A percentile compares a stretch with the other conserved stretches of the same genome.
Evolutionary conservation across 2,797 vertebrate genomes (phyloP).

Genomic region (Sebastiscus tertius): DNA sequence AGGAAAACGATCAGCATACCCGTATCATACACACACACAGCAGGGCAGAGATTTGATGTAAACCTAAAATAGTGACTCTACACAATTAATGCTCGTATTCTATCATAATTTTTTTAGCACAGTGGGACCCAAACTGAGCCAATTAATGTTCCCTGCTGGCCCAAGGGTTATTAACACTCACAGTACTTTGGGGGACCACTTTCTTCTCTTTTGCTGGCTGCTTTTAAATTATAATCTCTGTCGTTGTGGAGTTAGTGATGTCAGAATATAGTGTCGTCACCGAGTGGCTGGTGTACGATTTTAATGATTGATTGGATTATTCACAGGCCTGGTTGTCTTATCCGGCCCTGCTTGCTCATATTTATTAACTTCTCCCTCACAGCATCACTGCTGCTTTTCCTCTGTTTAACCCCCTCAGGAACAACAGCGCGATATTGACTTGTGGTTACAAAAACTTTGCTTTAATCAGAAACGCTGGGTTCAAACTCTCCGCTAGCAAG

Average conservation of each 20-base stretch:
- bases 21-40: background rate
- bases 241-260: background rate
- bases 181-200: background rate
- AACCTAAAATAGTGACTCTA: background rate
- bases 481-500: background rate
- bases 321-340: background rate
- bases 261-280: background rate
- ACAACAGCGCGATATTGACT: background rate
- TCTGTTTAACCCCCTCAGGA: background rate
- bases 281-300: background rate
- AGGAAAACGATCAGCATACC: background rate
- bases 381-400: background rate
- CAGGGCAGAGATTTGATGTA: background rate
- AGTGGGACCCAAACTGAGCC: background rate
- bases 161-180: background rate
- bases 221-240: background rate
- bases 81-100: background rate
- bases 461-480: background rate
- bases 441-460: background rate
- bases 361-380: background rate
- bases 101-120: background rate
- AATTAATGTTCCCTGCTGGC: background rate
- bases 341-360: background rate
- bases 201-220: background rate
- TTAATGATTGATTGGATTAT: slow-evolving; percentile 11